Conservation (phyloP, 2,888 invertebrate species). For the Reticulitermes lucifugus region DNA sequence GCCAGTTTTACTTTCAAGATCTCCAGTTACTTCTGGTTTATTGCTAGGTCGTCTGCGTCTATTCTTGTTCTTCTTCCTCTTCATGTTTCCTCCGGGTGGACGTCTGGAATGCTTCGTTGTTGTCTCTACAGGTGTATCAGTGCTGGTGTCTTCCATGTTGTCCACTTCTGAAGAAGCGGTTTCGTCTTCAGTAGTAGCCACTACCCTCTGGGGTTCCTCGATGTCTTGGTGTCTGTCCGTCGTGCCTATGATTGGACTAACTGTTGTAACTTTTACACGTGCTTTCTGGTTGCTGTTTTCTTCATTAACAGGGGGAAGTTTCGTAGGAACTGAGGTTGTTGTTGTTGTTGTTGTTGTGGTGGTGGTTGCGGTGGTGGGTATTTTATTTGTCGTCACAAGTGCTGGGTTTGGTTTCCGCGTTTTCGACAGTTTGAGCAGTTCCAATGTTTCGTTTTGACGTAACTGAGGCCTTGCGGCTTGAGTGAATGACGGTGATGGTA, state of each 20-base stretch:
- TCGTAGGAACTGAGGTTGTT: neutral
- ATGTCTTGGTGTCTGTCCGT: conserved; percentile 58
- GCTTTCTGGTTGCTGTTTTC: conserved; percentile 54
- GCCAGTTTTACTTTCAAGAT: conserved; percentile 45
- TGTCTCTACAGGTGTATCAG: conserved; percentile 19
- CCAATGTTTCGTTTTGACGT: neutral
- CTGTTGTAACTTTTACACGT: conserved; percentile 57
- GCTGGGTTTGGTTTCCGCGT: conserved; percentile 15
- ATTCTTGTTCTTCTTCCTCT: conserved; percentile 64
- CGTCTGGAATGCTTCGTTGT: conserved; percentile 50
- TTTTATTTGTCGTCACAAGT: conserved; percentile 50
- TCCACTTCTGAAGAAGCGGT: neutral
- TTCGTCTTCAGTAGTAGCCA: conserved; percentile 9
- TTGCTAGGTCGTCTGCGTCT: conserved; percentile 63
- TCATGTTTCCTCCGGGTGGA: conserved; percentile 56
- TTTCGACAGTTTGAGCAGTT: neutral
- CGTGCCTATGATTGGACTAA: conserved; percentile 63
- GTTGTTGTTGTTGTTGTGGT: conserved; percentile 56
- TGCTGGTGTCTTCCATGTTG: neutral
- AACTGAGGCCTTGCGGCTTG: no score
- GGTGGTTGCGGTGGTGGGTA: conserved; percentile 59
- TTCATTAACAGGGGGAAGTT: neutral
- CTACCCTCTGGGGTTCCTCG: neutral
- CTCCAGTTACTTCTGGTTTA: conserved; percentile 63
- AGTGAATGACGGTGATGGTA: neutral